Base-by-base conservation (phyloP, 2,888 invertebrate species). In the Deroplatys truncata region DNA sequence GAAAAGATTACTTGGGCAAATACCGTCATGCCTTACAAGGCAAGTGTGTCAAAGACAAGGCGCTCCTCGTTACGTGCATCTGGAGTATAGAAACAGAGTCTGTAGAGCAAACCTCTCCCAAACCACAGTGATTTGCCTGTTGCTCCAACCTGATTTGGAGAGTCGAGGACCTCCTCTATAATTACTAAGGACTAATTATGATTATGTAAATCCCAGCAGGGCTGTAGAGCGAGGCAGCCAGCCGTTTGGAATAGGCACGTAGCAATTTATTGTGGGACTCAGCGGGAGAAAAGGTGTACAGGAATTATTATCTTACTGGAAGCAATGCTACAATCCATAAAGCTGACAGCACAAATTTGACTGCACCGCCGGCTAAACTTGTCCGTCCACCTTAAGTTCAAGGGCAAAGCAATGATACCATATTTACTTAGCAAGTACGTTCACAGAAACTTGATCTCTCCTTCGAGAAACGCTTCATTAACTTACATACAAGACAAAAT, bases 181-280 rank as follows among this genome's bases (percentile, higher is more conserved):
- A 88, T 83, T 83, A 83, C 83, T 35, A 29, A 88, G 28, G 49
- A 84, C 89, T 86, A 89, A 89, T 89, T 89, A 89, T 89, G 89
- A 89, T 89, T 89, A 89, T 89, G 89, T 89, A 89, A 89, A 89
- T 89, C 89, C 29, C 56, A 28, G 28, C 56, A 56, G 56, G 56
- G 56, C 56, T 20, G 56, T 7, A 72, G 56, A 72, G 56, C 56
- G 56, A 72, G 56, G 56, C 56, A 56, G 56, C 56, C 56, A 56
- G 56, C 56, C 56, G 56, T 82, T 82, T 43, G 84, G 25, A 29
- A 49, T 85, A 85, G 49, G 85, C 85, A 85, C 85, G 49, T 49
- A 85, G 85, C 49, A 56, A 85, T 85, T 85, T 85, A 85, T 85
- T 43, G 31, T n/a, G 35, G 25, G 56, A 72, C 56, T 72, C 56